These are phyloP conservation scores for Pteropus alecto DNA, from an alignment of 2,113 vertebrate species.

Conservation along the genomic window DNA sequence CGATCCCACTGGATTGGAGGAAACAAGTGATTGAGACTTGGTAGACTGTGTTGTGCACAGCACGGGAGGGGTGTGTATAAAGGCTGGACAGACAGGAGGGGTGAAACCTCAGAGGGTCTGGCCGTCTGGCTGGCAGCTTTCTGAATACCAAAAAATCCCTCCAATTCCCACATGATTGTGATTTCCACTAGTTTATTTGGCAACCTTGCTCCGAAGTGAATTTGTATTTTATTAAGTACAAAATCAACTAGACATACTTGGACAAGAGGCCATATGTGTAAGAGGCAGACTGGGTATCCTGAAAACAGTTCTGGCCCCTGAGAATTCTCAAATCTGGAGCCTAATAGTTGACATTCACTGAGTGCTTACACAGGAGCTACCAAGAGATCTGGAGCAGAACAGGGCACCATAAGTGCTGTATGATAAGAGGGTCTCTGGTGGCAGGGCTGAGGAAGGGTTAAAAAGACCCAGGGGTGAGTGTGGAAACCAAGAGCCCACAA, in stretches of 20 bases:
- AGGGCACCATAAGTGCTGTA: accelerated
- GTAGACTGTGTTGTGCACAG: background rate
- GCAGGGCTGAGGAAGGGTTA: background rate
- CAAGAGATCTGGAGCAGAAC: background rate
- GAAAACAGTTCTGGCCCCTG: background rate
- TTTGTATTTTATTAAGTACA: background rate
- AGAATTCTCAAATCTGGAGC: background rate
- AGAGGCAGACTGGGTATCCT: background rate
- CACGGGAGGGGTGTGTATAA: accelerated
- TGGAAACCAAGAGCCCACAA: background rate
- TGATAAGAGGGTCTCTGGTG: background rate
- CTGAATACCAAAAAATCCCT: background rate
- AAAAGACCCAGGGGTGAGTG: background rate
- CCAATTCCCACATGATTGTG: background rate
- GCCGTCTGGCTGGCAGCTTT: background rate
- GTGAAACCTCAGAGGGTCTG: background rate
- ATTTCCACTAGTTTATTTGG: background rate
- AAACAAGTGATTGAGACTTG: background rate
- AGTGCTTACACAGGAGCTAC: background rate
- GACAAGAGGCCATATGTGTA: background rate
- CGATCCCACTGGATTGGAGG: accelerated
- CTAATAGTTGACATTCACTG: background rate
- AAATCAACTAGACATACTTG: background rate
- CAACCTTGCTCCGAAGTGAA: background rate
- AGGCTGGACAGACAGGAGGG: background rate